A percentile compares a stretch with the other conserved stretches of the same genome.
Conservation (phyloP, 2,888 invertebrate species). For the Luperina testacea region DNA sequence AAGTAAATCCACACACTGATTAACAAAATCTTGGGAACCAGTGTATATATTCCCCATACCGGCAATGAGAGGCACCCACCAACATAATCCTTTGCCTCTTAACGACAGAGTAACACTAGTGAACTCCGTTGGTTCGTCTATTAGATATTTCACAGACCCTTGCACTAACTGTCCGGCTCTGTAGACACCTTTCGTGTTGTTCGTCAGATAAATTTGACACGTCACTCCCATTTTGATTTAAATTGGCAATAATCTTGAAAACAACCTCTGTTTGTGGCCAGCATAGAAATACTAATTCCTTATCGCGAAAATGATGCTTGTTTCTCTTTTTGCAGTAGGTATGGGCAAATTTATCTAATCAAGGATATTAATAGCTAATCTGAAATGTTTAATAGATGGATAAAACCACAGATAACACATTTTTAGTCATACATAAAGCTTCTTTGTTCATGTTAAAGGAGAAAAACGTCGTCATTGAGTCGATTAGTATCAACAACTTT, state of each 20-base stretch:
- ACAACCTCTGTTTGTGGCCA: background rate
- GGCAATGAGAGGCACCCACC: slow-evolving; percentile 7
- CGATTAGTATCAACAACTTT: background rate
- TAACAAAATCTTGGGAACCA: slow-evolving; percentile 59
- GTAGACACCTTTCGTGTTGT: slow-evolving; percentile 50
- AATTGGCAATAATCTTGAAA: background rate
- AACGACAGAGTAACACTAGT: slow-evolving; percentile 58
- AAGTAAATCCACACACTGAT: slow-evolving; percentile 46
- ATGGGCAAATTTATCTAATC: slow-evolving; percentile 18
- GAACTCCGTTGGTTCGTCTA: slow-evolving; percentile 61
- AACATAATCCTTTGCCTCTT: slow-evolving; percentile 59
- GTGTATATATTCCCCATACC: slow-evolving; percentile 7
- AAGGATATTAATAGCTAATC: slow-evolving; percentile 6
- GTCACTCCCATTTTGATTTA: slow-evolving; percentile 35
- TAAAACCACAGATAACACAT: background rate
- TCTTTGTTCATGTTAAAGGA: fast-evolving
- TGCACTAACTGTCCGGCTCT: slow-evolving; percentile 60
- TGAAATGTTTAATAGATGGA: background rate
- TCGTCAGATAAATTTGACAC: slow-evolving; percentile 61
- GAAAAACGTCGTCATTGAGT: background rate
- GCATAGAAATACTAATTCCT: background rate
- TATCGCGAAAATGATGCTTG: background rate
- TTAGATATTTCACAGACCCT: slow-evolving; percentile 62
- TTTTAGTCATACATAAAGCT: background rate
- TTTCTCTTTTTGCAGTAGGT: background rate